These are phyloP conservation scores for Chymomyza costata DNA, from an alignment of 1,140 invertebrate genomes.

Conservation along the genomic window DNA sequence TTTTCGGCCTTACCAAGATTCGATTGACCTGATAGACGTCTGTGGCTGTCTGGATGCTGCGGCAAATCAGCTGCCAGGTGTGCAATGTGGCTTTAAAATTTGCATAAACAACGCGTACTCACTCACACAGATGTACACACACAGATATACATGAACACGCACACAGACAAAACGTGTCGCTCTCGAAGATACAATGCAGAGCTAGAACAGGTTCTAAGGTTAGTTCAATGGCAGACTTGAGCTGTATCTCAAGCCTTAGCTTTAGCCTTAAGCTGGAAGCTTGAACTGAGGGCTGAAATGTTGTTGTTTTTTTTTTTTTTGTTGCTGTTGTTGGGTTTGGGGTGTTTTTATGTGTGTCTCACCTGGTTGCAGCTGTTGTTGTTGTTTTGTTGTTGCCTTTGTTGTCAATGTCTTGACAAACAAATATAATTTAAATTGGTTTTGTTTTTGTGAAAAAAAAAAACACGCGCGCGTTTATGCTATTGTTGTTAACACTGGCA, in stretches of 20 bases:
- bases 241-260: no score
- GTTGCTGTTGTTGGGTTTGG: slow-evolving; percentile 9
- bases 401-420: slow-evolving; percentile 8
- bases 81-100: slow-evolving; percentile 40
- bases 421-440: no score
- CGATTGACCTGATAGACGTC: no score
- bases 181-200: no score
- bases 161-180: no score
- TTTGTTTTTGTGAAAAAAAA: no score
- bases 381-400: slow-evolving; percentile 19
- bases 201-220: slow-evolving; percentile 46
- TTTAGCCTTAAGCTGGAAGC: no score
- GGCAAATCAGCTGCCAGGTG: slow-evolving; percentile 63
- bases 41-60: slow-evolving; percentile 14
- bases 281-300: slow-evolving; percentile 5
- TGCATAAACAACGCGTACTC: slow-evolving; percentile 37
- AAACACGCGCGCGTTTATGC: no score
- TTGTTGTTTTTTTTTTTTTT: slow-evolving; percentile 16
- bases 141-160: slow-evolving; percentile 1
- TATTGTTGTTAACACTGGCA: slow-evolving; percentile 12
- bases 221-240: slow-evolving; percentile 5
- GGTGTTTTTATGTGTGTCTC: slow-evolving; percentile 5
- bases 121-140: slow-evolving; percentile 10
- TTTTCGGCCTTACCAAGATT: no score
- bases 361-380: no score